Percentiles rank a stretch among this genome's conserved stretches.
Conservation (phyloP, 2,888 invertebrate species). For the Folsomia manolachei region DNA sequence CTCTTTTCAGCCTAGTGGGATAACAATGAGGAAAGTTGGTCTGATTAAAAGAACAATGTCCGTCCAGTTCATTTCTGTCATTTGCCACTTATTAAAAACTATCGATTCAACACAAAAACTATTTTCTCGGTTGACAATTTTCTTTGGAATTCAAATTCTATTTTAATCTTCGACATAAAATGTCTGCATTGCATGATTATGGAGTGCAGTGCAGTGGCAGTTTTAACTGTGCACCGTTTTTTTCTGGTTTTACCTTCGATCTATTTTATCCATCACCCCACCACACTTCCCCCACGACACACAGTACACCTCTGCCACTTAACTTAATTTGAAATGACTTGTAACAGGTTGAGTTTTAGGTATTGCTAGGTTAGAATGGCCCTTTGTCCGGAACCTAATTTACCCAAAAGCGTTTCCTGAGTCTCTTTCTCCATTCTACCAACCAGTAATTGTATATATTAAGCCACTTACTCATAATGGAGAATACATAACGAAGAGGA, state of each 20-base stretch:
- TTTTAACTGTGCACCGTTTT: too few relatives aligned
- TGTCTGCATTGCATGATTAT: background rate
- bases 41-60: background rate
- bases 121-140: background rate
- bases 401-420: constrained; percentile 7
- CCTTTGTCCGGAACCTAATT: background rate
- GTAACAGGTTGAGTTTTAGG: background rate
- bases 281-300: too few relatives aligned
- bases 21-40: background rate
- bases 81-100: too few relatives aligned
- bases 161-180: too few relatives aligned
- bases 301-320: background rate
- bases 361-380: background rate
- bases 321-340: background rate
- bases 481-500: too few relatives aligned
- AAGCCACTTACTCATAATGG: constrained; percentile 3
- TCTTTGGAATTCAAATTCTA: background rate
- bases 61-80: too few relatives aligned
- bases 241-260: background rate
- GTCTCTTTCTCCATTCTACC: background rate
- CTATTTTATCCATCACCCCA: background rate
- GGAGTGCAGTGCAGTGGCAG: background rate
- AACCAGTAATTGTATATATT: constrained; percentile 5
- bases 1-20: background rate
- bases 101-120: too few relatives aligned